phyloP scores from a whole-genome alignment of 2,888 invertebrate genomes.

The Drosophila anceps region DNA sequence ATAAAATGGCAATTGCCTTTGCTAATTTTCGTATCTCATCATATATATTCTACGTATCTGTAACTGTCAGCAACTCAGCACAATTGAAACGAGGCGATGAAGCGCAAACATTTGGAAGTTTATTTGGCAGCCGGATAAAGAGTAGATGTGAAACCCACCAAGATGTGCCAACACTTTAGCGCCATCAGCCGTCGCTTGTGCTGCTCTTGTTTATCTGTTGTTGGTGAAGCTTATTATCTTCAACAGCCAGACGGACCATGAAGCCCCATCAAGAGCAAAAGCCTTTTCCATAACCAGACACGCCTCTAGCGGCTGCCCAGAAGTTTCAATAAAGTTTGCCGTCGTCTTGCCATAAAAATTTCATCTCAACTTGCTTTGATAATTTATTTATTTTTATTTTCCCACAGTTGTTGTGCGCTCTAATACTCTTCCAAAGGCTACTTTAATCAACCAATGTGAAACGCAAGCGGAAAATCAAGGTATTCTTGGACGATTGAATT shows the following conservation, averaged over 20 bases:
- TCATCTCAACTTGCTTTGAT: slow-evolving; percentile 72
- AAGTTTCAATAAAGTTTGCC: slow-evolving; percentile 72
- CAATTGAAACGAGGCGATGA: slow-evolving; percentile 70
- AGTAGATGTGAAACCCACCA: slow-evolving; percentile 44
- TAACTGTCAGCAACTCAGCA: slow-evolving; percentile 53
- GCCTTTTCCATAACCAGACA: slow-evolving; percentile 52
- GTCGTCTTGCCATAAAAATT: slow-evolving; percentile 67
- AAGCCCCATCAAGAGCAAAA: slow-evolving; percentile 35
- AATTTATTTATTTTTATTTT: slow-evolving; percentile 79
- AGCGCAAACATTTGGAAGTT: slow-evolving; percentile 76
- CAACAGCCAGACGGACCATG: slow-evolving; percentile 43
- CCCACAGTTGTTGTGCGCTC: slow-evolving; percentile 26
- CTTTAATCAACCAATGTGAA: not conserved
- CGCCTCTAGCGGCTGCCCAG: slow-evolving; percentile 40
- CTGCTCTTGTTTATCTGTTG: slow-evolving; percentile 53
- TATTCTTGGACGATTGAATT: too few relatives aligned
- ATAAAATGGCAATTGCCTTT: slow-evolving; percentile 29
- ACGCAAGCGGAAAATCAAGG: not conserved
- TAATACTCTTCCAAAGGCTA: not conserved
- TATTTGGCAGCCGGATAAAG: slow-evolving; percentile 66
- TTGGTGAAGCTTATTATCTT: slow-evolving; percentile 66
- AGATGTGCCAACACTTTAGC: slow-evolving; percentile 62
- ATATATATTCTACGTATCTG: slow-evolving; percentile 35
- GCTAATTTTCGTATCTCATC: slow-evolving; percentile 38
- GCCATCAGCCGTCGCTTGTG: slow-evolving; percentile 43